Conservation (phyloP, 2,113 vertebrate genomes). For the Planiliza haematocheilus region DNA sequence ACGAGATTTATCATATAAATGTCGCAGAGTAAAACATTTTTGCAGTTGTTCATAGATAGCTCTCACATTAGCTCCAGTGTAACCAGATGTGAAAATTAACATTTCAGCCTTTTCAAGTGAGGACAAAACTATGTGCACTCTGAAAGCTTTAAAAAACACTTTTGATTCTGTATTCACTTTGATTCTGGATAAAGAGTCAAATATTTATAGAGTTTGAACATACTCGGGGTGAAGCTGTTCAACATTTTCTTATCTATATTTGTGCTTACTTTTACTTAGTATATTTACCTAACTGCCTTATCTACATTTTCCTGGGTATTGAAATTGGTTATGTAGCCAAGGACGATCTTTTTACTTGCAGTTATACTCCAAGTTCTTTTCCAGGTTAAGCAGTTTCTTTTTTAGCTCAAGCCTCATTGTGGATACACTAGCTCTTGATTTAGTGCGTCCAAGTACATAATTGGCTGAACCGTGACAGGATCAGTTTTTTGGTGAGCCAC, state of each 20-base stretch:
- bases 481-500: conserved; percentile 24
- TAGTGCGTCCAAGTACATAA: conserved; percentile 64
- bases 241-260: conserved; percentile 8
- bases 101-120: not conserved
- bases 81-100: too few relatives aligned
- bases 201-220: conserved; percentile 11
- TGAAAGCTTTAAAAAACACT: conserved; percentile 3
- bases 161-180: conserved; percentile 29
- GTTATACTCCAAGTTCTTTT: conserved; percentile 9
- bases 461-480: conserved; percentile 56
- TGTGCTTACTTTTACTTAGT: not conserved
- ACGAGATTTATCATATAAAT: not conserved
- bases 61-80: too few relatives aligned
- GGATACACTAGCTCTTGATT: conserved; percentile 39
- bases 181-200: conserved; percentile 20
- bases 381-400: conserved; percentile 16
- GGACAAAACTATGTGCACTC: not conserved
- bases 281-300: not conserved
- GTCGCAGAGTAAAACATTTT: not conserved
- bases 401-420: conserved; percentile 38
- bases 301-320: conserved; percentile 9
- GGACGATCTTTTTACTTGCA: not conserved
- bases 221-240: conserved; percentile 6
- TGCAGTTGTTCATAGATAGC: too few relatives aligned
- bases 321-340: not conserved